A percentile compares a stretch with the other conserved stretches of the same genome.
Conservation (phyloP, 2,888 invertebrate species). For the Phragmatobia fuliginosa region DNA sequence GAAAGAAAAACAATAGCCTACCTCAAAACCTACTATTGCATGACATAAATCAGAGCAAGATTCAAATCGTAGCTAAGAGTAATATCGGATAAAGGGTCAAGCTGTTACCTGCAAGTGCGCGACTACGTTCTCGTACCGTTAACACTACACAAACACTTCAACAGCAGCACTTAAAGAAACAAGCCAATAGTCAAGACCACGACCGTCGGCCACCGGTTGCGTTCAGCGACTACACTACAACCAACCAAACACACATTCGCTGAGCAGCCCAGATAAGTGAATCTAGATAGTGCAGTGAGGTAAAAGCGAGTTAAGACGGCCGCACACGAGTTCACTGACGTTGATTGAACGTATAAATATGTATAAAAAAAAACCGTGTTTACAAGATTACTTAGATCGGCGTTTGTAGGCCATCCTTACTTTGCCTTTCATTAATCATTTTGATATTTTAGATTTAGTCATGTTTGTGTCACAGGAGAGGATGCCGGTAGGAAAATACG, state of each 20-base stretch:
- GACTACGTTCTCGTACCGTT: conserved; percentile 51
- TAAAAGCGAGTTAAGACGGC: conserved; percentile 68
- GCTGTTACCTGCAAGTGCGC: conserved; percentile 41
- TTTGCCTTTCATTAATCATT: conserved; percentile 18
- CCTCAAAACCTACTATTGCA: not conserved
- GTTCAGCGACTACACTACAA: conserved; percentile 64
- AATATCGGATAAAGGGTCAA: conserved; percentile 46
- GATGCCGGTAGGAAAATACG: not conserved
- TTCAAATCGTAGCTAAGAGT: conserved; percentile 30
- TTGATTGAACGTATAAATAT: conserved; percentile 51
- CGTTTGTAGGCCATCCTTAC: conserved; percentile 41
- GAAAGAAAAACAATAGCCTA: conserved; percentile 33
- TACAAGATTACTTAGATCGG: conserved; percentile 18
- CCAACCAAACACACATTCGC: conserved; percentile 53
- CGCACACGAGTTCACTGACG: conserved; percentile 56
- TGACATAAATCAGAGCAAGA: conserved; percentile 13
- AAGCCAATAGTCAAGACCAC: conserved; percentile 52
- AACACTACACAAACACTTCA: conserved; percentile 58
- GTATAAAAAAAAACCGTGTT: conserved; percentile 44
- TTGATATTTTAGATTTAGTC: not conserved
- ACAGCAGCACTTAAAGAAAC: conserved; percentile 53
- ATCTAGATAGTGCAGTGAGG: conserved; percentile 78
- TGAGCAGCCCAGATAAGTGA: conserved; percentile 75
- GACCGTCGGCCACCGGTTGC: conserved; percentile 70
- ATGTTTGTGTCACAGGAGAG: not conserved